Base-by-base conservation (phyloP, 2,888 invertebrate genomes). In the Mellilla xanthometata region DNA sequence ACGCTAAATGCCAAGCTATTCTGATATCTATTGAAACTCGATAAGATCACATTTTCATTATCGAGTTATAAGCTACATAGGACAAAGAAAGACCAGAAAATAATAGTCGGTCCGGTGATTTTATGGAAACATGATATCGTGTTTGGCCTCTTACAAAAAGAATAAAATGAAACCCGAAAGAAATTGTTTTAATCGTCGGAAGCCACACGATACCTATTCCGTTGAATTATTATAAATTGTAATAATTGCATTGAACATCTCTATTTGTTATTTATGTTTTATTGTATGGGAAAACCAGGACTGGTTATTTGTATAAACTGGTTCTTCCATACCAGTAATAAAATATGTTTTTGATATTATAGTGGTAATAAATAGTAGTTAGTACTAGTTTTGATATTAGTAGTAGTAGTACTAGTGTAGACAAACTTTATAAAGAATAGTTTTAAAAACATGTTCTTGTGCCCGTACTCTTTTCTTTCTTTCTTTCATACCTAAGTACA, bases 141-240 rank as follows among this genome's bases (percentile, higher is more conserved):
- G 86, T 83, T 48, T 86, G 74, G 83, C 81, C 81, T 82, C 83
- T 81, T 72, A 82, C 76, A 87, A 87, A 88, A 89, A 86, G 78
- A 82, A 76, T 72, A 77, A 80, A 84, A 66, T 68, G 62, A 77
- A 79, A 74, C 78, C 70, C 73, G 77, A 77, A 83, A 86, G 79
- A 87, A 89, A 89, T 83, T 83, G 84, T 88, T 89, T 86, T 86
- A 88, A 88, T 87, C 85, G 81, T 82, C 78, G 76, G 81, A 78
- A 81, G 85, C 79, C 78, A 72, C 76, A 68, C 70, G 66, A 73
- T 66, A 72, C 72, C 42, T 51, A 53, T 39, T 47, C 31, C 40
- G 43, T 44, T 45, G 50, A 52, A 33, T 35, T 33, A 47, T 44
- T 52, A n/a, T n/a, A n/a, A n/a, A n/a, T 28, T 28, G 43, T 22